phyloP scores from a whole-genome alignment of 2,113 vertebrate species.

The Pica pica region DNA sequence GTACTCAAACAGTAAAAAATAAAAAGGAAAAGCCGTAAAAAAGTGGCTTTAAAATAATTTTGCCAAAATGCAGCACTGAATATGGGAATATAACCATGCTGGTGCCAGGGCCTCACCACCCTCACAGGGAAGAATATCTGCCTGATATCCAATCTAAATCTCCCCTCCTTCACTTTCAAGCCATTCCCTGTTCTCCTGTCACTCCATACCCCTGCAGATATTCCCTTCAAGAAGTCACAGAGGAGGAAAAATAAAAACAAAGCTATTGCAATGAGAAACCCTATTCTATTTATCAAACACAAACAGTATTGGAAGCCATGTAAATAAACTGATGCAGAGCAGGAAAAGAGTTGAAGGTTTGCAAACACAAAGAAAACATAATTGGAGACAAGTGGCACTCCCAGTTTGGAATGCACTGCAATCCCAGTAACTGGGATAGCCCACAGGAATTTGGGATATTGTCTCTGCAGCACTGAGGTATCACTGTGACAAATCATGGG shows the following conservation, averaged over 20 bases:
- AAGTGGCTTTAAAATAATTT: background rate
- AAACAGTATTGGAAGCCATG: rapidly evolving
- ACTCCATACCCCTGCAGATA: background rate
- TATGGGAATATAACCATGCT: background rate
- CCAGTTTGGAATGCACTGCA: background rate
- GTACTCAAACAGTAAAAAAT: background rate
- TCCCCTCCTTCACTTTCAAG: background rate
- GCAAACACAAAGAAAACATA: background rate
- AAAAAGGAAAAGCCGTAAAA: background rate
- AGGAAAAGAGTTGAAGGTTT: background rate
- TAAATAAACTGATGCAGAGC: background rate
- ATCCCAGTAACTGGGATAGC: background rate
- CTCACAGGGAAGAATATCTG: background rate
- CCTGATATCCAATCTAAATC: background rate
- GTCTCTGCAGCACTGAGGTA: background rate
- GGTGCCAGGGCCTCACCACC: background rate
- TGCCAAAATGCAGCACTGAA: background rate
- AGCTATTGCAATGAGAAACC: background rate
- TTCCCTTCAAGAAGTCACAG: background rate
- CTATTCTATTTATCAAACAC: background rate
- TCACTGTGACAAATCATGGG: background rate
- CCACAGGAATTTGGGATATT: background rate
- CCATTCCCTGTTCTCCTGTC: background rate
- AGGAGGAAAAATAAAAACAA: background rate
- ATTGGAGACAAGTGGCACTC: background rate